Conservation (phyloP, 37 sponge, comb jelly and placozoan genomes). For the Oopsacas minuta region DNA sequence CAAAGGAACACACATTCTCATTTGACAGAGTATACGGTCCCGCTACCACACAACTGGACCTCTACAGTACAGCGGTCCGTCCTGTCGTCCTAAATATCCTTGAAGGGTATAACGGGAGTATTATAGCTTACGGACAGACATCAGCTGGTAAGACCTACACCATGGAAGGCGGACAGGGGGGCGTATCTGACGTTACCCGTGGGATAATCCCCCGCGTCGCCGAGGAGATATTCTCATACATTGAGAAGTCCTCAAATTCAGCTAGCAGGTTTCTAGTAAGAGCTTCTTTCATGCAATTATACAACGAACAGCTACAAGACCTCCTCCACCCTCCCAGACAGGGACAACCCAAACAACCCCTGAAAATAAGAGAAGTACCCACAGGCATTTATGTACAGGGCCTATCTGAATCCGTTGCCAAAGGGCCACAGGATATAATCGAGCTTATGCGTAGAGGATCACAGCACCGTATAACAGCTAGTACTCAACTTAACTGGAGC, state of each 20-base stretch:
- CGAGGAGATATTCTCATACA: constrained; percentile 38
- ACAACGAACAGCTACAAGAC: constrained; percentile 77
- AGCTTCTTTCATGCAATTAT: constrained; percentile 66
- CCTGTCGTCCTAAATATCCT: not conserved
- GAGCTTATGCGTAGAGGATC: constrained; percentile 53
- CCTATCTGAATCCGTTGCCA: constrained; percentile 70
- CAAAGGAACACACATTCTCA: not conserved
- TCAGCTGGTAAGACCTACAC: constrained; percentile 29
- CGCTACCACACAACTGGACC: not conserved
- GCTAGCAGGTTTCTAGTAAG: constrained; percentile 59
- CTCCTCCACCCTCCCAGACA: constrained; percentile 26
- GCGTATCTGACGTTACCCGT: not conserved
- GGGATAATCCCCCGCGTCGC: constrained; percentile 19
- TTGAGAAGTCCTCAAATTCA: constrained; percentile 38
- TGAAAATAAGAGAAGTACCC: not conserved
- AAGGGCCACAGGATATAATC: constrained; percentile 43
- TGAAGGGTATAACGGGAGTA: constrained; percentile 28
- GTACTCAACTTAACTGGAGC: constrained; percentile 55
- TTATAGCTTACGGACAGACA: constrained; percentile 28
- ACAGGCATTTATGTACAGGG: constrained; percentile 31
- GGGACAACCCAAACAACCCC: not conserved
- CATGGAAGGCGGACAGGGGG: constrained; percentile 26
- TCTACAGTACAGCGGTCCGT: not conserved
- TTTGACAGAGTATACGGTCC: not conserved
- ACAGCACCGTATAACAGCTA: constrained; percentile 44